Evolutionary conservation across 2,797 vertebrate genomes (phyloP).

Genomic region (Agapornis canus): DNA sequence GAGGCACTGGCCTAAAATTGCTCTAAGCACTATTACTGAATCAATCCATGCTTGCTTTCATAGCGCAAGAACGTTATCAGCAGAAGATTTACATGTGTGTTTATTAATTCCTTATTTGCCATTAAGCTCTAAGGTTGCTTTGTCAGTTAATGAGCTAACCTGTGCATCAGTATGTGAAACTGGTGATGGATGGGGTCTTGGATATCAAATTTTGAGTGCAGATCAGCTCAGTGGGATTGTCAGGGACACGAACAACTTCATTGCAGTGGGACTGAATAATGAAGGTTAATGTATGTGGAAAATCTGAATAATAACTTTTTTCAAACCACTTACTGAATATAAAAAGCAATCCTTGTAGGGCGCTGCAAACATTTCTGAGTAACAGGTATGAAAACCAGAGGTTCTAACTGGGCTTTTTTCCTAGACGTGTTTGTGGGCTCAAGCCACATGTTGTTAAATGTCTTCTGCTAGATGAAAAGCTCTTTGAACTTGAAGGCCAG

Average conservation of each 20-base stretch:
- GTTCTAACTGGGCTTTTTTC: neutral
- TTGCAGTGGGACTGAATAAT: neutral
- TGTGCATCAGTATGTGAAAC: neutral
- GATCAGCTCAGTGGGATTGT: neutral
- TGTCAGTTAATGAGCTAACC: neutral
- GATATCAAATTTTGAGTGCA: neutral
- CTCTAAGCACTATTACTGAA: neutral
- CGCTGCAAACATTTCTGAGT: neutral
- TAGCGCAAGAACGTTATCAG: neutral
- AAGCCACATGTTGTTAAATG: neutral
- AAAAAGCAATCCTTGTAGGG: neutral
- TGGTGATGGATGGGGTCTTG: neutral
- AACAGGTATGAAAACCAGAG: neutral
- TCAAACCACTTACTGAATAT: neutral
- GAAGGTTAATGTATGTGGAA: neutral
- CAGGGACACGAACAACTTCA: neutral
- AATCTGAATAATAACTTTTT: neutral
- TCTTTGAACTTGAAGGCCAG: slow-evolving; percentile 11
- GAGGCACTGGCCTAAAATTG: neutral
- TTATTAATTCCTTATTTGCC: neutral
- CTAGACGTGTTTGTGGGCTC: neutral
- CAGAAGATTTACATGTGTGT: neutral
- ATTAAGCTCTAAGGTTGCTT: neutral
- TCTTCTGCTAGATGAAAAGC: slow-evolving; percentile 5
- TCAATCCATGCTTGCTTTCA: neutral